These are phyloP conservation scores for Tupiocoris notatus DNA, from an alignment of 2,888 invertebrate genomes.

Conservation along the genomic window DNA sequence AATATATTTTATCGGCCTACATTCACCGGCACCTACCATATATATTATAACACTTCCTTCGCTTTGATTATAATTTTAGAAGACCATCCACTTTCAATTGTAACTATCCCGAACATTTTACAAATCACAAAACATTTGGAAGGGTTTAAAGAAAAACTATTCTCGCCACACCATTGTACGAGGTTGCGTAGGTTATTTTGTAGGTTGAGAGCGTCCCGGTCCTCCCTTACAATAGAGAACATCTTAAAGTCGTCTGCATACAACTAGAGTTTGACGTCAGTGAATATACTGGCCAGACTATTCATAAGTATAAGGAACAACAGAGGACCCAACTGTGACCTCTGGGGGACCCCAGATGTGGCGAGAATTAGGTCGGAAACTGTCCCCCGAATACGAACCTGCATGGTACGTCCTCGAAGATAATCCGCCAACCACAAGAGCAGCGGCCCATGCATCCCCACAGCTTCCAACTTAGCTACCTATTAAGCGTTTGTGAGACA, in stretches of 20 bases:
- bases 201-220: too few species aligned
- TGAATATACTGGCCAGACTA: not conserved
- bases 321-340: too few species aligned
- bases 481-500: not conserved
- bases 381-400: not conserved
- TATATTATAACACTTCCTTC: too few species aligned
- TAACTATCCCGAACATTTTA: too few species aligned
- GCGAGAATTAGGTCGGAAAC: not conserved
- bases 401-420: not conserved
- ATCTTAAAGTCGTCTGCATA: not conserved
- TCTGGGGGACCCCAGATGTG: not conserved
- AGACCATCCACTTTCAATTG: too few species aligned
- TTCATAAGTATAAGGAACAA: not conserved
- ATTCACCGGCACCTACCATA: too few species aligned
- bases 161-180: not conserved
- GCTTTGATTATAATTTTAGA: too few species aligned
- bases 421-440: not conserved
- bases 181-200: not conserved
- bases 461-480: not conserved
- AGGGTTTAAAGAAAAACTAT: too few species aligned
- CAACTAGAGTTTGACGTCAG: not conserved
- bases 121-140: too few species aligned
- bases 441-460: not conserved
- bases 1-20: too few species aligned
- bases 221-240: too few species aligned